Base-by-base conservation (phyloP, 1,140 invertebrate species). In the Eumeta japonica region DNA sequence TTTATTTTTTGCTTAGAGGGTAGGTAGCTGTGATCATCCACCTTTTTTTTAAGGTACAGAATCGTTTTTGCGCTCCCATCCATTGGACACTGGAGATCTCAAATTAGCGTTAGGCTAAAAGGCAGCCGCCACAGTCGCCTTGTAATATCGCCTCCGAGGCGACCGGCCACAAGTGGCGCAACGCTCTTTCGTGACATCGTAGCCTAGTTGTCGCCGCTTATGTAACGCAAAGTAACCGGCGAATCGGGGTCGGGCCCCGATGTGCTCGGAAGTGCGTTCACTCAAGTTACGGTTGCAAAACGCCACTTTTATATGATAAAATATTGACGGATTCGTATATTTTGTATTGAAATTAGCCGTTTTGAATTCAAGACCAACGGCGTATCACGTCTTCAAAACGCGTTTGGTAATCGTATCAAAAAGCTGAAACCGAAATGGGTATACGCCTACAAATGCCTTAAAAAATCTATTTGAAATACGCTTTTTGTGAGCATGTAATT, bases 131-230 rank as follows among this genome's bases (percentile, higher is more conserved):
- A n/a, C n/a, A n/a, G n/a, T n/a, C n/a, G n/a, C n/a, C n/a, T n/a
- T n/a, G n/a, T n/a, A n/a, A n/a, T n/a, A n/a, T n/a, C n/a, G n/a
- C n/a, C n/a, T n/a, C n/a, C n/a, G n/a, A n/a, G n/a, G 20, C 20
- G 20, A 24, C n/a, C n/a, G 20, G 20, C n/a, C 20, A 24, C 5
- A 58, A 58, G 56, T 74, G 70, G 63, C 66, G 70, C 63, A 74
- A 74, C 57, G 56, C 66, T 71, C 61, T 62, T 24, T 52, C 55
- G 55, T 74, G 70, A 74, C 70, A 74, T 71, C 59, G 53, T 74
- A 71, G 63, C 70, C 70, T 74, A 74, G 62, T 67, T 74, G 52
- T 60, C 59, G 52, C 50, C 52, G 59, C 57, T 74, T 71, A 74
- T 74, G 64, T 74, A 74, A 74, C 48, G 43, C 40, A 41, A 58